Percentiles rank a stretch among this genome's conserved stretches.
Evolutionary conservation across 2,888 invertebrate species (phyloP).

Genomic region (Pecten maximus): DNA sequence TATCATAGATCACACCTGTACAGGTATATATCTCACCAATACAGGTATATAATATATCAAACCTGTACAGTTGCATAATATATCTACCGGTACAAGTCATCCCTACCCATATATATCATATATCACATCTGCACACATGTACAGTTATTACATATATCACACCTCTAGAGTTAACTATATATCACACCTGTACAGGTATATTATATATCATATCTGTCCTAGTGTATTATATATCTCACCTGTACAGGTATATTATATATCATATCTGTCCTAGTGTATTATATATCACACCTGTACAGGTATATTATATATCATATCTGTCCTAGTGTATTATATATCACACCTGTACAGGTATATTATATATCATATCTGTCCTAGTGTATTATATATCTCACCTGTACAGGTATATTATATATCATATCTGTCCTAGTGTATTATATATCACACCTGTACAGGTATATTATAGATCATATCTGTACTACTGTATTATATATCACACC

Average conservation of each 20-base stretch:
- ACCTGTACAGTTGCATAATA: neutral
- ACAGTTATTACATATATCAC: neutral
- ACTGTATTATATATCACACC: neutral
- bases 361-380: neutral
- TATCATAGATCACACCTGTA: neutral
- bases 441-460: neutral
- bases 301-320: too few relatives aligned
- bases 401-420: neutral
- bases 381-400: neutral
- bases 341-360: neutral
- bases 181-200: neutral
- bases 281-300: neutral
- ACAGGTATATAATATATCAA: neutral
- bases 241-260: neutral
- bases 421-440: too few relatives aligned
- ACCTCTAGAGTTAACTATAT: neutral
- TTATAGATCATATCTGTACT: neutral
- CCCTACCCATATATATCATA: too few relatives aligned
- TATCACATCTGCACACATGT: neutral
- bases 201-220: neutral
- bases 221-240: neutral
- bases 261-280: neutral
- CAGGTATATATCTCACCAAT: neutral
- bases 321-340: too few relatives aligned
- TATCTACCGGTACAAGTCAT: neutral